Base-by-base conservation (phyloP, 1,140 invertebrate species). In the Drosophila obscura region DNA sequence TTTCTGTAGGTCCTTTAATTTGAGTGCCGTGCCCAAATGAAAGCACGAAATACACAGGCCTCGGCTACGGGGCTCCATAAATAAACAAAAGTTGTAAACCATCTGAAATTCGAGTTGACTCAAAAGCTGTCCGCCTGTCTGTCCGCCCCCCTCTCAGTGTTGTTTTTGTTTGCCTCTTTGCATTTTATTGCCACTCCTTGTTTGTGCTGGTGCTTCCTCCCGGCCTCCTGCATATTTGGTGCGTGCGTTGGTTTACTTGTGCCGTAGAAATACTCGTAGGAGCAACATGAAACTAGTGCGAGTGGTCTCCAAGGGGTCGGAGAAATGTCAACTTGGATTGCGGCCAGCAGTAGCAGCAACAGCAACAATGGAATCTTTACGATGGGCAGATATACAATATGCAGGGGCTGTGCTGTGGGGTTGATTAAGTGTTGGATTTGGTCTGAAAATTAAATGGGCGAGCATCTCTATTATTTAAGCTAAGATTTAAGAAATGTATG, bases 1-100 rank as follows among this genome's bases (percentile, higher is more conserved):
- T 73, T 56, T 56, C 49, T 55, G 35, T 46, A 51, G 62, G 49
- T 26, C 56, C 62, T 76, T 68, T 61, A 76, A 62, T 76, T 76
- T 75, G 63, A 76, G 73, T 76, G 63, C 44, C 43, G 50, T 43
- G 35, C 50, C 44, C 22, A 26, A 51, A 46, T 39, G 57, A 48
- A 45, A 28, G 9, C 4, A 39, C 11, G 31, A 31, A 9, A 0
- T 8, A 8, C 31, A 3, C 3, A 9, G 31, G 28, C 8, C 31
- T 8, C 31, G 46, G 41, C 22, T 19, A 41, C 24, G 22, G 16
- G 45, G 11, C 31, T 31, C 53, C 39, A 76, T 76, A 76, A 76
- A 76, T 76, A 76, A 76, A 73, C 63, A 76, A 76, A 68, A 9
- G 28, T 48, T 48, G 62, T 45, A 76, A 75, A 68, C 50, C 73